phyloP scores from a whole-genome alignment of 1,140 invertebrate genomes.

The Cecropterus lyciades region DNA sequence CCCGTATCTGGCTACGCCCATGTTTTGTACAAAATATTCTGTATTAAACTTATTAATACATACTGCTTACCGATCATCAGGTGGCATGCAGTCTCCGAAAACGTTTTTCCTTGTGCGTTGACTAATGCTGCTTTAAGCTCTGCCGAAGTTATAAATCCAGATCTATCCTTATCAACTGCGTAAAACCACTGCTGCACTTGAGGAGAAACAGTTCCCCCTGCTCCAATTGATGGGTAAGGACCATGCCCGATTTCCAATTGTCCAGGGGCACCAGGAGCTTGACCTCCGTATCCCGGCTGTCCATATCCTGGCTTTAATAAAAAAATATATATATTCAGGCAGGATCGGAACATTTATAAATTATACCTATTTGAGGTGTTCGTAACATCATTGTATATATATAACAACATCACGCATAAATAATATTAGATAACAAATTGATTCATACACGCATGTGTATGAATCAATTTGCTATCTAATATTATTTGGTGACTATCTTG shows the following conservation, averaged over 20 bases:
- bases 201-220: slow-evolving; percentile 80
- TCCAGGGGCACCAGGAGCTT: slow-evolving; percentile 26
- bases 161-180: slow-evolving; percentile 92
- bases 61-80: slow-evolving; percentile 93
- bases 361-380: too few species aligned
- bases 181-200: slow-evolving; percentile 92
- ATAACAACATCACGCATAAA: too few species aligned
- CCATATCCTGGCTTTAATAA: slow-evolving; percentile 53
- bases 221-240: slow-evolving; percentile 71
- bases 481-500: too few species aligned
- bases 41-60: too few species aligned
- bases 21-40: too few species aligned
- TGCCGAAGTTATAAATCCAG: slow-evolving; percentile 91
- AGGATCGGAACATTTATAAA: too few species aligned
- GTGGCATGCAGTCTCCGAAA: slow-evolving; percentile 93
- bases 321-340: too few species aligned
- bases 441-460: too few species aligned
- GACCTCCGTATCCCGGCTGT: slow-evolving; percentile 49
- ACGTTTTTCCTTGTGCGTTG: slow-evolving; percentile 94
- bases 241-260: slow-evolving; percentile 74
- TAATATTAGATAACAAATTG: too few species aligned
- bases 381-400: too few species aligned
- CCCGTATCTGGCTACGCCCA: too few species aligned
- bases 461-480: too few species aligned
- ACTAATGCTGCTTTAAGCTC: slow-evolving; percentile 94